A percentile compares a stretch with the other conserved stretches of the same genome.
These are phyloP conservation scores for Platysternon megacephalum DNA, from an alignment of 2,113 vertebrate species.

Conservation along the genomic window DNA sequence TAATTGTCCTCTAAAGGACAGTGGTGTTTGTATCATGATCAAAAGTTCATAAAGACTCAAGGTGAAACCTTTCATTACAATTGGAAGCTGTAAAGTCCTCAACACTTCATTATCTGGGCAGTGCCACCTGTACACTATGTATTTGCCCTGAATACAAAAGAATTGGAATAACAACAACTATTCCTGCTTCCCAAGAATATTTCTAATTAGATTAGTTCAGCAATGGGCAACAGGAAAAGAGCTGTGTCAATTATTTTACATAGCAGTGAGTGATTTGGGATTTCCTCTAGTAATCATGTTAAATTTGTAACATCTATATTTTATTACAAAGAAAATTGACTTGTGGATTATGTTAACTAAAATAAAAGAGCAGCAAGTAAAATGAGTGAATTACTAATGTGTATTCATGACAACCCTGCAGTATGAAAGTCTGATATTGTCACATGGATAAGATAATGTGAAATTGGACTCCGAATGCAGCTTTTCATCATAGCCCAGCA, in stretches of 20 bases:
- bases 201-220: conserved; percentile 27
- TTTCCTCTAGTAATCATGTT: conserved; percentile 56
- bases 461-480: conserved; percentile 53
- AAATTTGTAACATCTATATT: conserved; percentile 41
- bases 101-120: background rate
- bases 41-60: background rate
- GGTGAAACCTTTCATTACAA: background rate
- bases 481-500: conserved; percentile 53
- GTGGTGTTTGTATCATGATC: background rate
- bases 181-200: background rate
- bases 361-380: conserved; percentile 53
- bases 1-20: background rate
- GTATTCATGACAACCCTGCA: conserved; percentile 55
- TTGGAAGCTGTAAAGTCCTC: background rate
- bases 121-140: background rate
- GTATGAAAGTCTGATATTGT: conserved; percentile 58
- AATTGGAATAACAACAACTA: background rate
- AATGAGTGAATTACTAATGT: conserved; percentile 38
- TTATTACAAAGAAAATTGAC: conserved; percentile 58
- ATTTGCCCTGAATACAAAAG: conserved; percentile 38
- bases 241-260: conserved; percentile 20
- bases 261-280: conserved; percentile 22
- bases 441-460: conserved; percentile 43
- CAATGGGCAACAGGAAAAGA: conserved; percentile 5
- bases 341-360: conserved; percentile 51